Conservation (phyloP, 2,797 vertebrate genomes). For the Molothrus aeneus region DNA sequence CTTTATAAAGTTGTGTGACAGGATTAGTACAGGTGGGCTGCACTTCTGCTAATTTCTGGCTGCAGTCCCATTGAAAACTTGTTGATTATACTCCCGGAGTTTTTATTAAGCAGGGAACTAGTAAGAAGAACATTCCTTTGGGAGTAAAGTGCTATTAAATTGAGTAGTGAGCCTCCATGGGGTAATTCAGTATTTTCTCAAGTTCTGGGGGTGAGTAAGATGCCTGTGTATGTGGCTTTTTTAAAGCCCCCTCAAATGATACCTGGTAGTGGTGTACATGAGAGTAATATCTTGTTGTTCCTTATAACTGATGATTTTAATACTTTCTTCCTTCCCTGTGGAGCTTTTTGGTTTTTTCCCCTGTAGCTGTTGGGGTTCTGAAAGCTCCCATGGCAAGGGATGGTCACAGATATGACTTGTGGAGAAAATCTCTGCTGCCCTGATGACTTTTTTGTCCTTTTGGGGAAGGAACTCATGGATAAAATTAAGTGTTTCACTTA, state of each 20-base stretch:
- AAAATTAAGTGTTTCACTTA: background rate
- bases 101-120: background rate
- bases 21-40: background rate
- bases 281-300: background rate
- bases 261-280: background rate
- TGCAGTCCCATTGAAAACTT: background rate
- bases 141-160: background rate
- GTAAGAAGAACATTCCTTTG: background rate
- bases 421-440: background rate
- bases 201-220: background rate
- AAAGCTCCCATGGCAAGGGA: background rate
- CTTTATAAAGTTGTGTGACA: background rate
- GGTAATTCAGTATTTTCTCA: background rate
- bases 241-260: background rate
- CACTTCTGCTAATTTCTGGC: background rate
- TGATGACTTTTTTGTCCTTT: background rate
- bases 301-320: slow-evolving; percentile 7
- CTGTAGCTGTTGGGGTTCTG: background rate
- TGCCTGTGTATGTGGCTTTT: background rate
- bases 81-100: background rate
- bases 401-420: background rate
- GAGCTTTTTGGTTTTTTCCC: background rate
- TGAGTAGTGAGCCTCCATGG: background rate
- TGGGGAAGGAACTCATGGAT: background rate
- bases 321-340: background rate